phyloP scores from a whole-genome alignment of 2,797 vertebrate species.

The Falco columbarius region DNA sequence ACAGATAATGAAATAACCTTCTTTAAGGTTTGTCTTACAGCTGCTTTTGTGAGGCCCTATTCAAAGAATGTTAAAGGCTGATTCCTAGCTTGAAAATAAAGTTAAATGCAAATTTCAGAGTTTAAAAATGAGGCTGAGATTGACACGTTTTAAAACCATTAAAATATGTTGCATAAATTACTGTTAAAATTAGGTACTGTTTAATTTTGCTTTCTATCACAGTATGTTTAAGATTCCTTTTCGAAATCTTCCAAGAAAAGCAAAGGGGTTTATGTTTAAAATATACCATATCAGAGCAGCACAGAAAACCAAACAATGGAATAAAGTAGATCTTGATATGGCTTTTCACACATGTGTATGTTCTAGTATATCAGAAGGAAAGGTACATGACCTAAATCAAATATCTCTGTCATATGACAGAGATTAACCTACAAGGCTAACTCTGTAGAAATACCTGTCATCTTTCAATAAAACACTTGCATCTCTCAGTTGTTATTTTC shows the following conservation, averaged over 20 bases:
- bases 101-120: not conserved
- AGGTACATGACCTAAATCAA: not conserved
- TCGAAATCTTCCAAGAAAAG: not conserved
- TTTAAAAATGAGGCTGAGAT: not conserved
- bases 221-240: not conserved
- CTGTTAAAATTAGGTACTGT: not conserved
- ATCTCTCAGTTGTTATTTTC: not conserved
- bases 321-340: not conserved
- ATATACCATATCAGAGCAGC: not conserved
- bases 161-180: not conserved
- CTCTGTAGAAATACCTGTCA: not conserved
- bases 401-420: not conserved
- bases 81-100: not conserved
- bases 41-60: not conserved
- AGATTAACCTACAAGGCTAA: not conserved
- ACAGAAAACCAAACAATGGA: not conserved
- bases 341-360: not conserved
- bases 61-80: not conserved
- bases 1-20: not conserved
- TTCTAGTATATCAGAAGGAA: not conserved
- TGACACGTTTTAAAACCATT: not conserved
- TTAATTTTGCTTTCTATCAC: slow-evolving; percentile 3
- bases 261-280: not conserved
- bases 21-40: not conserved
- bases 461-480: not conserved